Evolutionary conservation across 2,888 invertebrate genomes (phyloP).

Genomic region (Lochmaea crataegi): DNA sequence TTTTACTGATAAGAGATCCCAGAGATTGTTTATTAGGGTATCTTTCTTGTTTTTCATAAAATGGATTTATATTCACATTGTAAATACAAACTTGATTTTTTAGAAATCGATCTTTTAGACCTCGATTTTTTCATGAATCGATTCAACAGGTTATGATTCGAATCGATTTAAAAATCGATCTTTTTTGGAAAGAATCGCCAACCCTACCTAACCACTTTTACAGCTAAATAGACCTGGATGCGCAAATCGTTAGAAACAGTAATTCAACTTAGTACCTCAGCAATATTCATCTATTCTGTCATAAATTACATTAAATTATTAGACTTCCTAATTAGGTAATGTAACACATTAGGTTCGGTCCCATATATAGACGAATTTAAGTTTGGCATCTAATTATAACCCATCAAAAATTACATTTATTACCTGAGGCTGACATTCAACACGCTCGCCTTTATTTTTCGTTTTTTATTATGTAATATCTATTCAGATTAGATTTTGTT

Average conservation of each 20-base stretch:
- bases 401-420: slow-evolving; percentile 1
- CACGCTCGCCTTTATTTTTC: not conserved
- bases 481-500: not conserved
- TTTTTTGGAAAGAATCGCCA: no score
- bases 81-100: no score
- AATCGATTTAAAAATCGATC: no score
- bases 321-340: not conserved
- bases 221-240: not conserved
- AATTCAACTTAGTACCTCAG: not conserved
- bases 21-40: no score
- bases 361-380: not conserved
- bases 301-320: not conserved
- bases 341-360: not conserved
- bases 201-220: no score
- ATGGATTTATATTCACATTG: no score
- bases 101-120: no score
- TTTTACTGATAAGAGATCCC: no score
- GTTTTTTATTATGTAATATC: not conserved
- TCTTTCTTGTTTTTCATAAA: no score
- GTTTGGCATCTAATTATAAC: slow-evolving; percentile 8
- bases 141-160: no score
- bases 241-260: not conserved
- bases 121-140: no score
- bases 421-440: slow-evolving; percentile 1
- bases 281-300: not conserved